phyloP scores from a whole-genome alignment of 64 coral and sea anemone genomes.

The Actinia equina region DNA sequence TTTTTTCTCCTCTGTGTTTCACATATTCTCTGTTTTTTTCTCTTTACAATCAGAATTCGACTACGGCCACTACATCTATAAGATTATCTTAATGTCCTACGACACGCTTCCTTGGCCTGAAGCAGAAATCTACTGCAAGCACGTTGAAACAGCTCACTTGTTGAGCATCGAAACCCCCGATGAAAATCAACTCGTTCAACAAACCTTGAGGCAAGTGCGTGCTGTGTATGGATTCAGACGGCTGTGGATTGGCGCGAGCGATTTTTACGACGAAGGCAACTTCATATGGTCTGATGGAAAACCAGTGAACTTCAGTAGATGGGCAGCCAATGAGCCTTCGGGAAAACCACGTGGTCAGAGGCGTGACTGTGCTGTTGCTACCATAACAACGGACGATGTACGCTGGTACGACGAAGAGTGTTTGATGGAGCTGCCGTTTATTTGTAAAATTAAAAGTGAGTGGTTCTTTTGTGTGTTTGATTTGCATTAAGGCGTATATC shows the following conservation, averaged over 20 bases:
- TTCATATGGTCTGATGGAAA: slow-evolving; percentile 47
- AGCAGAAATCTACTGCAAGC: slow-evolving; percentile 61
- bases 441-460: slow-evolving; percentile 73
- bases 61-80: slow-evolving; percentile 42
- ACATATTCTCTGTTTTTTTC: not conserved
- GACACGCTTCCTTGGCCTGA: slow-evolving; percentile 63
- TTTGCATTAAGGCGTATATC: no score
- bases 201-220: slow-evolving; percentile 13
- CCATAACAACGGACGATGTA: slow-evolving; percentile 3
- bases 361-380: slow-evolving; percentile 53
- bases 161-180: slow-evolving; percentile 6
- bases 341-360: slow-evolving; percentile 17
- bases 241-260: slow-evolving; percentile 62
- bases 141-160: slow-evolving; percentile 43
- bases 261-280: slow-evolving; percentile 9
- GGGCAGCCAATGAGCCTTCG: slow-evolving; percentile 50
- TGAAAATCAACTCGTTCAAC: slow-evolving; percentile 27
- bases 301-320: slow-evolving; percentile 25
- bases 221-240: slow-evolving; percentile 33
- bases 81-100: slow-evolving; percentile 37
- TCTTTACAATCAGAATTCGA: slow-evolving; percentile 42
- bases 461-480: not conserved
- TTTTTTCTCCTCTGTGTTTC: no score
- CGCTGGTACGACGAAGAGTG: slow-evolving; percentile 55
- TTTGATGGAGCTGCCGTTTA: slow-evolving; percentile 52